These are phyloP conservation scores for Nesogale talazaci DNA, from an alignment of 2,113 vertebrate species.

Conservation along the genomic window DNA sequence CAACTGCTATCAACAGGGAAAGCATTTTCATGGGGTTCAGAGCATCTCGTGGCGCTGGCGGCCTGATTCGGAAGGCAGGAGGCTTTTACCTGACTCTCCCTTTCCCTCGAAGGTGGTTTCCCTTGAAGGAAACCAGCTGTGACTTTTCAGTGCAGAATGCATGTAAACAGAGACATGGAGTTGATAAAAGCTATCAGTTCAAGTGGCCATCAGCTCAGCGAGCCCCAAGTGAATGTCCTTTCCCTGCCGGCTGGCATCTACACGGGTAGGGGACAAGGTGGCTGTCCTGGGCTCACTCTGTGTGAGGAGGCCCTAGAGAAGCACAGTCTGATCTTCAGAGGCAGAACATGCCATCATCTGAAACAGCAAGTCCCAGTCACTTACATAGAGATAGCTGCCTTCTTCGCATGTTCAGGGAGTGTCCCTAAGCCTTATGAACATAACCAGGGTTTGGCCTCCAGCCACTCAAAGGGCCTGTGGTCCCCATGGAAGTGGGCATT, in stretches of 20 bases:
- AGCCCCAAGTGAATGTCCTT: not conserved
- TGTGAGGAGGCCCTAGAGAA: no score
- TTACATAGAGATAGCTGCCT: not conserved
- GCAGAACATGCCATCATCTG: not conserved
- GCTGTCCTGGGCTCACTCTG: fast-evolving
- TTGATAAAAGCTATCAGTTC: not conserved
- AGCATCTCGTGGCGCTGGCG: not conserved
- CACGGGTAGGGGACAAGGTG: not conserved
- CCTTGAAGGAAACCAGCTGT: not conserved
- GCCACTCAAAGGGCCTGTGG: not conserved
- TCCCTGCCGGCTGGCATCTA: not conserved
- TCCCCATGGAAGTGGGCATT: not conserved
- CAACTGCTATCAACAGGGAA: not conserved
- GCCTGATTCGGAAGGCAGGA: constrained; percentile 49
- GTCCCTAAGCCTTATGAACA: not conserved
- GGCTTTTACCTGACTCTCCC: not conserved
- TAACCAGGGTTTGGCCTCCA: no score
- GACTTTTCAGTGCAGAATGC: not conserved
- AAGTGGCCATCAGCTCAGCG: not conserved
- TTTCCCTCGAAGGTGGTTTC: constrained; percentile 39
- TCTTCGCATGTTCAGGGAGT: not conserved
- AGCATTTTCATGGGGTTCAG: not conserved
- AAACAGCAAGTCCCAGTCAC: not conserved
- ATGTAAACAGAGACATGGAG: not conserved
- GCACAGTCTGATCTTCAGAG: not conserved